Evolutionary conservation across 2,797 vertebrate species (phyloP).

Genomic region (Acrossocheilus wenchowensis): DNA sequence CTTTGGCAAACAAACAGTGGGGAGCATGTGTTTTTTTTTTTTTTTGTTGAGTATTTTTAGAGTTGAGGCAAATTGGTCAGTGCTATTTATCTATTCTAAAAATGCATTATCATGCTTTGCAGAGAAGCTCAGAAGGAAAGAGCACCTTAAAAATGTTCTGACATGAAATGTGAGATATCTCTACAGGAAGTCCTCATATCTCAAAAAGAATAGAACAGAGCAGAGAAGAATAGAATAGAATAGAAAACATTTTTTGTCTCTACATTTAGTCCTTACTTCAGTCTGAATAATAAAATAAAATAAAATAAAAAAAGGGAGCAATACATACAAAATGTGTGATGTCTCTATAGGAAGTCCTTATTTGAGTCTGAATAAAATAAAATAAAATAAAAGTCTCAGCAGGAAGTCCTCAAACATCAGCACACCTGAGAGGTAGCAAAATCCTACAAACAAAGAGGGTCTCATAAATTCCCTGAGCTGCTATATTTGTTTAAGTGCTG

Average conservation of each 20-base stretch:
- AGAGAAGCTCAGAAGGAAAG: neutral
- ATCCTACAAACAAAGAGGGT: neutral
- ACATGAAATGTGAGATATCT: neutral
- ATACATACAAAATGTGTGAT: no score
- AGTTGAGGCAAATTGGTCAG: neutral
- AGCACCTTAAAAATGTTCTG: neutral
- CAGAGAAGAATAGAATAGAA: no score
- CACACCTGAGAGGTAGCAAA: neutral
- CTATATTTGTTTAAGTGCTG: slow-evolving; percentile 4
- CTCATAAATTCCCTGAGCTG: neutral
- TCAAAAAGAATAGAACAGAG: neutral
- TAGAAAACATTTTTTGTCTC: no score
- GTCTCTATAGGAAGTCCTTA: no score
- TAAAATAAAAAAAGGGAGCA: neutral
- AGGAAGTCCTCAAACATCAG: slow-evolving; percentile 1
- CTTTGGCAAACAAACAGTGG: slow-evolving; percentile 24
- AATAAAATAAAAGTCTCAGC: neutral
- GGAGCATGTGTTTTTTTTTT: neutral
- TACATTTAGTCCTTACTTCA: neutral
- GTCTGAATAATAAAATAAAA: neutral
- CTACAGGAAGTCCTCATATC: neutral
- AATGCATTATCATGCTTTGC: neutral
- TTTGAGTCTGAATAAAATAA: neutral
- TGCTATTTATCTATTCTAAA: neutral
- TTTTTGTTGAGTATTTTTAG: neutral